Conservation (phyloP, 1,140 invertebrate species). For the Dendrolimus kikuchii region DNA sequence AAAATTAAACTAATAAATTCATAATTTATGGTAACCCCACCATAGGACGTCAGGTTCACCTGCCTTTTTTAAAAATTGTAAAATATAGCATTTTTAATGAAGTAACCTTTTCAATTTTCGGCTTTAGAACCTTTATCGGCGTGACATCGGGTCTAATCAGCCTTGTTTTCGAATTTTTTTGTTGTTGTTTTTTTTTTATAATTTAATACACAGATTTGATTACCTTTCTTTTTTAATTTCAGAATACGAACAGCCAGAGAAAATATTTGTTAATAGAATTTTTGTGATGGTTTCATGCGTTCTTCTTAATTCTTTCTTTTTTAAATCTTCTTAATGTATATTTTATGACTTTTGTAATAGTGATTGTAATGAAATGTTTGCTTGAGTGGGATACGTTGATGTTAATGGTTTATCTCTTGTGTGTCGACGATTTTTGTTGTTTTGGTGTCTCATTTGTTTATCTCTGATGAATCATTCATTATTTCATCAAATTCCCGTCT, state of each 20-base stretch:
- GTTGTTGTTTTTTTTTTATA: conserved; percentile 36
- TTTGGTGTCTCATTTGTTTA: too few species aligned
- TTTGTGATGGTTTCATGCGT: conserved; percentile 24
- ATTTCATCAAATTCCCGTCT: too few species aligned
- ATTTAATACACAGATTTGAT: conserved; percentile 40
- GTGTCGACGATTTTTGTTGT: too few species aligned
- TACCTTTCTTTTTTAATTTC: conserved; percentile 45
- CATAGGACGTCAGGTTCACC: conserved; percentile 48
- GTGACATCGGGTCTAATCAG: conserved; percentile 65
- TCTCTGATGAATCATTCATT: too few species aligned
- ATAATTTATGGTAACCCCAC: conserved; percentile 27
- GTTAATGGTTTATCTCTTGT: too few species aligned
- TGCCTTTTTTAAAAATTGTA: conserved; percentile 61
- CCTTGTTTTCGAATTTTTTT: conserved; percentile 30
- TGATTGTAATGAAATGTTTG: background rate
- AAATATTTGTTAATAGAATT: conserved; percentile 34
- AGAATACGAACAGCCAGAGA: conserved; percentile 15
- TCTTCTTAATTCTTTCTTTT: background rate
- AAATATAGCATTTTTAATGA: conserved; percentile 66
- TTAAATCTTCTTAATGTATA: too few species aligned
- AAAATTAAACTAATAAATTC: background rate
- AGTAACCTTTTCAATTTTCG: conserved; percentile 66
- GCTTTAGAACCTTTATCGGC: conserved; percentile 62
- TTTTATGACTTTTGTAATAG: background rate
- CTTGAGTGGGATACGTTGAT: too few species aligned